Percentiles rank a stretch among this genome's conserved stretches.
phyloP scores from a whole-genome alignment of 2,113 vertebrate species.

The Cynopterus brachyotis region DNA sequence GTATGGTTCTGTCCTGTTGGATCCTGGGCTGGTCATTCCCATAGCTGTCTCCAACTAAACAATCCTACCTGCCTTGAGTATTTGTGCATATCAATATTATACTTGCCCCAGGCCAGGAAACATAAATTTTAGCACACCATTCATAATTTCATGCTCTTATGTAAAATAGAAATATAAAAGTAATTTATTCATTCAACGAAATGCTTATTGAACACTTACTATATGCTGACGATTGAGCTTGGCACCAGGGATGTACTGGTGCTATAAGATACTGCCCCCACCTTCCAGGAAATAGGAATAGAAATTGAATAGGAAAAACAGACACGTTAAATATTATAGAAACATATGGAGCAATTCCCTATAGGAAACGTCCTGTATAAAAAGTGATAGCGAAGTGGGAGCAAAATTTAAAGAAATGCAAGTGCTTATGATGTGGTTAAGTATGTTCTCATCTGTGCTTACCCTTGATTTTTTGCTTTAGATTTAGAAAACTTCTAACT shows the following conservation, averaged over 20 bases:
- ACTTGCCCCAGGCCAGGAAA: not conserved
- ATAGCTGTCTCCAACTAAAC: not conserved
- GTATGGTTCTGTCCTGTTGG: not conserved
- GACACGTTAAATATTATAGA: not conserved
- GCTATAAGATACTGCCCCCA: not conserved
- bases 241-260: not conserved
- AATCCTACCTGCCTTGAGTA: not conserved
- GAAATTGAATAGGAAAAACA: not conserved
- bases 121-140: not conserved
- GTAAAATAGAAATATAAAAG: conserved; percentile 5
- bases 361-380: conserved; percentile 34
- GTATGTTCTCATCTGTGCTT: not conserved
- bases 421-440: not conserved
- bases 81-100: not conserved
- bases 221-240: not conserved
- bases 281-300: not conserved
- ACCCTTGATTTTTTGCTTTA: not conserved
- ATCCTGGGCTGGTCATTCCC: not conserved
- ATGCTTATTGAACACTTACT: not conserved
- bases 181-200: not conserved
- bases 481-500: conserved; percentile 38
- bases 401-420: conserved; percentile 44
- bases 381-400: not conserved
- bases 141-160: not conserved
- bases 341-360: not conserved